Evolutionary conservation across 2,888 invertebrate genomes (phyloP), one percentile per base, ranked within the genome.

Genomic region (Gisinianus flammeolus): DNA sequence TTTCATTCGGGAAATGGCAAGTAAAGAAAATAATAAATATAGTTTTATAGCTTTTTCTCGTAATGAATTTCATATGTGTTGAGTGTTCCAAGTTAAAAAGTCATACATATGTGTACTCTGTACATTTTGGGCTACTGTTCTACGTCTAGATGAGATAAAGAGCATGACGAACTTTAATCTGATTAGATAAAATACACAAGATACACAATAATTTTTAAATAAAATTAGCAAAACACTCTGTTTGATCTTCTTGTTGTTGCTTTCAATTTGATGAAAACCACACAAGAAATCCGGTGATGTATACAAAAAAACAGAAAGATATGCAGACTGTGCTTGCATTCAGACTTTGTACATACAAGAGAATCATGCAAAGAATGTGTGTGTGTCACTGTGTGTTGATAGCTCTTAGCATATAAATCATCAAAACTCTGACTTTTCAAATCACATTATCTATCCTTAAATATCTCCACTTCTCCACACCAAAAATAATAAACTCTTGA

Each of bases 141-240:
- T 44, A 19, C 44, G 44, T 8, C n/a, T n/a, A 58, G n/a, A 58
- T n/a, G 56, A 58, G 56, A 58, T n/a, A 58, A 58, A n/a, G 56
- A 58, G 56, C 56, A 58, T 58, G 56, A 58, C 56, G 56, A n/a
- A 58, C n/a, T 22, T 58, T 16, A 44, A 44, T 44, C 44, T 16
- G 44, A 44, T 44, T 44, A 44, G 44, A 44, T 44, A 19, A 44
- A 44, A 44, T 44, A 44, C 19, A 12, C 44, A 44, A 16, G 44
- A 6, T 44, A 44, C 2, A 44, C 44, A 44, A 44, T 1, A 44
- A 12, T 44, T 44, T 44, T 44, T 44, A 44, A 44, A 4, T 44
- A 16, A 44, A 44, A 33, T 67, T 67, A 22, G 30, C 24, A 24
- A 30, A 24, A 22, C n/a, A 19, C 10, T 66, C 16, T 66, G n/a